Evolutionary conservation across 2,888 invertebrate species (phyloP).

Genomic region (Autographa gamma): DNA sequence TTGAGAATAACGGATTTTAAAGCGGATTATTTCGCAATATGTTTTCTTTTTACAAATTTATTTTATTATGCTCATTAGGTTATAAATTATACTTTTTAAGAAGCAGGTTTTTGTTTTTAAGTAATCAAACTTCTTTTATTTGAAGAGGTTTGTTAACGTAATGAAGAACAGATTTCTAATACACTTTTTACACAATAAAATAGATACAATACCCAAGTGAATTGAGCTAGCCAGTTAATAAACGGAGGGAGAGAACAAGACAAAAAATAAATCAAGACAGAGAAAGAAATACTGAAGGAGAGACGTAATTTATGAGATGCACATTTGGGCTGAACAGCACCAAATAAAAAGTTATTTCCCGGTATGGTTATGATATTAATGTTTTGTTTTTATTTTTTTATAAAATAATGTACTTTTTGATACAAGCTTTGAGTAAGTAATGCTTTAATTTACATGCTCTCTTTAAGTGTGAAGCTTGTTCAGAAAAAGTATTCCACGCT

Average conservation of each 20-base stretch:
- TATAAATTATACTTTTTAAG: neutral
- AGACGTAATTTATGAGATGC: slow-evolving; percentile 86
- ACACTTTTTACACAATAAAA: slow-evolving; percentile 72
- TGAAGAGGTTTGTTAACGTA: slow-evolving; percentile 6
- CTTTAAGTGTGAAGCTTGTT: neutral
- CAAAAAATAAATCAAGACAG: slow-evolving; percentile 77
- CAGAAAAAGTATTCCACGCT: neutral
- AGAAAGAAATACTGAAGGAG: slow-evolving; percentile 82
- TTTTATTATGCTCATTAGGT: slow-evolving; percentile 1
- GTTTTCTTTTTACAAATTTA: slow-evolving; percentile 11
- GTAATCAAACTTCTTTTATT: neutral
- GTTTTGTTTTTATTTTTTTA: slow-evolving; percentile 57
- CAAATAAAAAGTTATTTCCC: slow-evolving; percentile 83
- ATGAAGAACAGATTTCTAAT: slow-evolving; percentile 64
- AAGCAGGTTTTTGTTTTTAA: neutral
- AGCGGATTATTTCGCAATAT: slow-evolving; percentile 12
- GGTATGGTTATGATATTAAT: slow-evolving; percentile 79
- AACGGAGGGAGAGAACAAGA: slow-evolving; percentile 75
- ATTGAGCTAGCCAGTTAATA: slow-evolving; percentile 81
- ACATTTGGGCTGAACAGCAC: slow-evolving; percentile 86
- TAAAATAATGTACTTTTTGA: slow-evolving; percentile 12
- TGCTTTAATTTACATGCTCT: neutral
- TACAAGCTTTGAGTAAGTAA: neutral
- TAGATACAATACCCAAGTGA: slow-evolving; percentile 75
- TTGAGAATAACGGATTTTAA: slow-evolving; percentile 23